phyloP scores from a whole-genome alignment of 2,113 vertebrate species.

The Aptenodytes patagonicus region DNA sequence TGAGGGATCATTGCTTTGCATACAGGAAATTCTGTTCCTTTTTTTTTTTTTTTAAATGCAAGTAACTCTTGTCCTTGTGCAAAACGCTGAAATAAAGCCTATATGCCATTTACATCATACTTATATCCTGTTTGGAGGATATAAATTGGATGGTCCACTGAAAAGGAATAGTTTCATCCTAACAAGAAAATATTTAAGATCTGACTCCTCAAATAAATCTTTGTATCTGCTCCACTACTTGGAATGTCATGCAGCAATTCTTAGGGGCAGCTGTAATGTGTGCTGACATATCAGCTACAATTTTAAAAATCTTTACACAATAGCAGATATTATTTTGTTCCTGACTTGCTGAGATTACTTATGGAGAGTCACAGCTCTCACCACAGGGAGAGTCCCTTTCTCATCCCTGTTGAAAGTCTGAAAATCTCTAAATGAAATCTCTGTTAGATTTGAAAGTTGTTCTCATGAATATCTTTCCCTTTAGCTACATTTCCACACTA shows the following conservation, averaged over 20 bases:
- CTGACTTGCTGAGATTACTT: background rate
- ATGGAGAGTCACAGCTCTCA: background rate
- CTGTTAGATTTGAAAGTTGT: background rate
- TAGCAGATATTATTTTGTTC: background rate
- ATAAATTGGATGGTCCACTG: background rate
- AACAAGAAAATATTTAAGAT: background rate
- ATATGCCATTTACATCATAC: background rate
- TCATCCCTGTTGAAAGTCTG: background rate
- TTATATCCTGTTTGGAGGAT: background rate
- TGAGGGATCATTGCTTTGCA: background rate
- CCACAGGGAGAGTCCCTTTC: background rate
- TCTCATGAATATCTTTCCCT: background rate
- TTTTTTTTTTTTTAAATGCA: background rate
- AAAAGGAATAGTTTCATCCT: background rate
- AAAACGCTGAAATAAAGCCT: background rate
- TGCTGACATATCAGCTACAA: background rate
- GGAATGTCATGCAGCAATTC: background rate
- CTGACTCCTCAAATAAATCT: background rate
- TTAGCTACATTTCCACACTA: background rate
- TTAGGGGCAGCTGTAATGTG: background rate
- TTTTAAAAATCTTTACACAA: background rate
- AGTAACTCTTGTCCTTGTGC: background rate
- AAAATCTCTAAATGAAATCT: background rate
- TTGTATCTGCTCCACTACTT: background rate
- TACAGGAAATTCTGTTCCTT: background rate